Conservation (phyloP, 2,113 vertebrate genomes). For the Neotoma lepida region DNA sequence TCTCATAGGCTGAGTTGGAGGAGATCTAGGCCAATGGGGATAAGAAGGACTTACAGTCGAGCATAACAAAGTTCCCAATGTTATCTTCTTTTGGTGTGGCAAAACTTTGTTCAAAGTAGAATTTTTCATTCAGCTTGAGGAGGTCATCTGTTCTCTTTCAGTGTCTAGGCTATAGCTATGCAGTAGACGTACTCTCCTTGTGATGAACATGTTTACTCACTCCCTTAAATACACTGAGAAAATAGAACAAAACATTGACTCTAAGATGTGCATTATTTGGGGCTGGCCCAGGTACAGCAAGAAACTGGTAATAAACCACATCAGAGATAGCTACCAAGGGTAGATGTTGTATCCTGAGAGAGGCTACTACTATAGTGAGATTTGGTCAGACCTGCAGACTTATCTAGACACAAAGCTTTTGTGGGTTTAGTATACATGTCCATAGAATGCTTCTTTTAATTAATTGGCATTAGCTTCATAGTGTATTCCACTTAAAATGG, state of each 20-base stretch:
- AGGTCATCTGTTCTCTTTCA: neutral
- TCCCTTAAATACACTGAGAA: neutral
- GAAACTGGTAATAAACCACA: neutral
- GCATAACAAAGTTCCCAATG: neutral
- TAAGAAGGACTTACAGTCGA: neutral
- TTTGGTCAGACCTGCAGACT: neutral
- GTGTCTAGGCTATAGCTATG: neutral
- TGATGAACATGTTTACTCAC: neutral
- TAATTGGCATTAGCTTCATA: neutral
- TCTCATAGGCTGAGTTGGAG: neutral
- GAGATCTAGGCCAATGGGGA: neutral
- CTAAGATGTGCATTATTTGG: neutral
- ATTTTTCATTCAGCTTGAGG: constrained; percentile 21
- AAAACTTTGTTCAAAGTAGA: neutral
- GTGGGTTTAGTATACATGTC: neutral
- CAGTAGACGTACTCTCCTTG: too few species aligned
- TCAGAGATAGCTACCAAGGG: neutral
- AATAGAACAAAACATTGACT: neutral
- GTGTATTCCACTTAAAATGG: neutral
- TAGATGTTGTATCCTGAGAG: neutral
- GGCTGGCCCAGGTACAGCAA: neutral
- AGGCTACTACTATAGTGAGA: neutral
- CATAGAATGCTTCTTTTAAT: neutral
- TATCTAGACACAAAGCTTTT: neutral
- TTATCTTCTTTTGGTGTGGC: neutral